Base-by-base conservation (phyloP, 2,888 invertebrate genomes). In the Drosophila testacea region DNA sequence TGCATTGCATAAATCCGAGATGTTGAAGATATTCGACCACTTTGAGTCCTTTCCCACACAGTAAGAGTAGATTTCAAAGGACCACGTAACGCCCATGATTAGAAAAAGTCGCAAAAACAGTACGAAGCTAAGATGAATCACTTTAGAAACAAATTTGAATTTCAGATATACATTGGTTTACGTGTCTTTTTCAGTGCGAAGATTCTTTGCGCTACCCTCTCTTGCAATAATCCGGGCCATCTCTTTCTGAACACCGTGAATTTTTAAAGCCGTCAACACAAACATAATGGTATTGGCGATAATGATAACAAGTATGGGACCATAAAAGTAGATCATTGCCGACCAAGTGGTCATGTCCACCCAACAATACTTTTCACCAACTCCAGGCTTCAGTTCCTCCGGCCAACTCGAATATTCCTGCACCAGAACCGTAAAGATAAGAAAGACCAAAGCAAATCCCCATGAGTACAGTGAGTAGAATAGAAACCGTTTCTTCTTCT, bases 51-150 rank as follows among this genome's bases (percentile, higher is more conserved):
- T 59, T 68, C 94, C 94, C 1, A 94, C 94, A 22, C 95, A 94
- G 94, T 95, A 96, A 44, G 96, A 96, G 66, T 97, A 93, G 52
- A 96, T 94, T 90, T 97, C 97, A 92, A 95, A 94, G 0, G 95
- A 94, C 97, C 97, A 97, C 88, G 96, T 97, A 16, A 96, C 95
- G 0, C 97, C 97, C 96, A 97, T 97, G 30, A 97, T 96, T 80
- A 97, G 93, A 90, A 97, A 96, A 38, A 97, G 93, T 88, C 97
- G 96, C 82, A 97, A 88, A 90, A 97, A 97, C 4, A 97, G 93
- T 32, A 95, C 95, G 91, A 96, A 96, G 92, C 97, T 97, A 16
- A 38, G 51, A 9, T 16, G 28, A 27, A 34, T 39, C 5, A 22
- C 16, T 42, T 47, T 62, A 30, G 57, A 55, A 2, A 38, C 7